phyloP scores from a whole-genome alignment of 2,797 vertebrate genomes.

The Botia kubotai region DNA sequence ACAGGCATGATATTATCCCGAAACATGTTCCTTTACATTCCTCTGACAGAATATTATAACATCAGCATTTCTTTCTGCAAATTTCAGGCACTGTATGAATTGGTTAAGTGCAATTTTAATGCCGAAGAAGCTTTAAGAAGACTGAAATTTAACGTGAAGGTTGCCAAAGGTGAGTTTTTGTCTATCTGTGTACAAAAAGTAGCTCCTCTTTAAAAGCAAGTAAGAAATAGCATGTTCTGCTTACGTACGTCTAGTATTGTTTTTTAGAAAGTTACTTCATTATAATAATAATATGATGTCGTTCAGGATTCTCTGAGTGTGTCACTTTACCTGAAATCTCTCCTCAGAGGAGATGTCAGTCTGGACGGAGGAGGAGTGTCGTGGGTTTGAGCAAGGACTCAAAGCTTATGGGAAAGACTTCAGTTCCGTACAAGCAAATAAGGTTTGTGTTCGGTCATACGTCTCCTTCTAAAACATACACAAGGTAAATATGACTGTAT shows the following conservation, averaged over 20 bases:
- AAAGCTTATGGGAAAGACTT: slow-evolving; percentile 97
- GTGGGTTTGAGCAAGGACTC: slow-evolving; percentile 76
- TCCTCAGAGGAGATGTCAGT: too few relatives aligned
- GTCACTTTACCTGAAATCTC: too few relatives aligned
- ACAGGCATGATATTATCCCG: slow-evolving; percentile 79
- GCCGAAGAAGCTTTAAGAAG: slow-evolving; percentile 93
- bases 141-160: slow-evolving; percentile 92
- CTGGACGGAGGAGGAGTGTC: too few relatives aligned
- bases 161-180: slow-evolving; percentile 87
- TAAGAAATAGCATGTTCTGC: neutral
- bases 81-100: slow-evolving; percentile 90
- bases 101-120: slow-evolving; percentile 97
- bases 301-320: too few relatives aligned
- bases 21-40: neutral
- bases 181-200: neutral
- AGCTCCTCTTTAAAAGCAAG: neutral
- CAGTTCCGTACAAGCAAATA: slow-evolving; percentile 95
- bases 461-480: neutral
- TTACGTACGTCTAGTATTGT: neutral
- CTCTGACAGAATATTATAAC: too few relatives aligned
- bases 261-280: slow-evolving; percentile 26
- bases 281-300: too few relatives aligned
- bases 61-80: slow-evolving; percentile 45
- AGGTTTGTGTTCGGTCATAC: slow-evolving; percentile 77
- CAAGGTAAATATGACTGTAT: neutral